Percentiles rank a stretch among this genome's conserved stretches.
Evolutionary conservation across 2,888 invertebrate species (phyloP).

Genomic region (Eumerus sabulonum): DNA sequence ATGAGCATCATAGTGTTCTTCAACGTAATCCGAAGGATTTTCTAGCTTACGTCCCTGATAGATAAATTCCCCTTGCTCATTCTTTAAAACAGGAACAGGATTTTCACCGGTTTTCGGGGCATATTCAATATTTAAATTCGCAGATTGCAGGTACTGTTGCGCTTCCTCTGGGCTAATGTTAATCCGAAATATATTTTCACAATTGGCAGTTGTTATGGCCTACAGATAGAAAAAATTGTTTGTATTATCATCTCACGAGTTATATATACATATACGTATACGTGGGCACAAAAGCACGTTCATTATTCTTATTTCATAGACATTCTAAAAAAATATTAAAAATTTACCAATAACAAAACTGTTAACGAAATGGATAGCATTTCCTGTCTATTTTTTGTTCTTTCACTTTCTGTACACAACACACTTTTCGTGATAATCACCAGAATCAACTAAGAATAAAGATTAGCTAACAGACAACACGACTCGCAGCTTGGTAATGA

Average conservation of each 20-base stretch:
- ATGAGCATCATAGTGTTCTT: slow-evolving; percentile 85
- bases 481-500: slow-evolving; percentile 48
- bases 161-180: slow-evolving; percentile 81
- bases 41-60: slow-evolving; percentile 82
- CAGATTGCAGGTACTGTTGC: slow-evolving; percentile 76
- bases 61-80: slow-evolving; percentile 76
- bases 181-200: slow-evolving; percentile 80
- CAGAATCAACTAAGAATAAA: slow-evolving; percentile 1
- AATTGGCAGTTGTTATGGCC: slow-evolving; percentile 22
- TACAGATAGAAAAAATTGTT: slow-evolving; percentile 7
- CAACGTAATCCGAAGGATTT: slow-evolving; percentile 84
- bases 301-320: background rate
- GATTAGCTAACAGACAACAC: slow-evolving; percentile 45
- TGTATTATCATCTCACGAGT: background rate
- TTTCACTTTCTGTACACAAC: slow-evolving; percentile 17
- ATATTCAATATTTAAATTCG: slow-evolving; percentile 80
- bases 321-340: slow-evolving; percentile 5
- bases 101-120: slow-evolving; percentile 81
- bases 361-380: slow-evolving; percentile 48
- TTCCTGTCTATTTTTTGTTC: slow-evolving; percentile 35
- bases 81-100: slow-evolving; percentile 78
- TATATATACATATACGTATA: no score
- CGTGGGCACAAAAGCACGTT: no score
- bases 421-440: slow-evolving; percentile 33
- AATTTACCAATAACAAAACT: slow-evolving; percentile 54